Evolutionary conservation across 2,888 invertebrate species (phyloP).

Genomic region (Encarsia formosa): DNA sequence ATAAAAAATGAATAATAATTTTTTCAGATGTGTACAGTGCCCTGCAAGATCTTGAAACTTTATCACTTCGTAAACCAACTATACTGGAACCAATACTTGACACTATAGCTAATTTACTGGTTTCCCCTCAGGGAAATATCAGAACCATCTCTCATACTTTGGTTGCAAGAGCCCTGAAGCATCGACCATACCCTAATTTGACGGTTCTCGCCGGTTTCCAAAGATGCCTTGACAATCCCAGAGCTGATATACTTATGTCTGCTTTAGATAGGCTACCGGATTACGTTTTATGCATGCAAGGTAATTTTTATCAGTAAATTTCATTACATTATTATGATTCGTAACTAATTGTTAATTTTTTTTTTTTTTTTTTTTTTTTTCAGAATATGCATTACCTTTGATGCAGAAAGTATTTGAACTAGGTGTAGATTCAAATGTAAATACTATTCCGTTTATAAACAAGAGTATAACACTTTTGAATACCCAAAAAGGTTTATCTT

Average conservation of each 20-base stretch:
- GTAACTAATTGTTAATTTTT: not conserved
- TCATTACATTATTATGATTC: not conserved
- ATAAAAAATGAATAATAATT: conserved; percentile 19
- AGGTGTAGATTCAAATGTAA: conserved; percentile 74
- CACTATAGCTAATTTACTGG: conserved; percentile 61
- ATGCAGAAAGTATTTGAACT: conserved; percentile 78
- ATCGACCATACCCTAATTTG: conserved; percentile 61
- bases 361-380: conserved; percentile 34
- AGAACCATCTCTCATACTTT: conserved; percentile 69
- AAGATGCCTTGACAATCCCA: conserved; percentile 74
- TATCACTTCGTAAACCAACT: conserved; percentile 66
- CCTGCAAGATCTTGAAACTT: conserved; percentile 70
- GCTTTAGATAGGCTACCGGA: conserved; percentile 81
- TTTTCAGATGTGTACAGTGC: conserved; percentile 59
- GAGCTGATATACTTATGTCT: conserved; percentile 74
- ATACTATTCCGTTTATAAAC: conserved; percentile 70
- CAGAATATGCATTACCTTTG: conserved; percentile 76
- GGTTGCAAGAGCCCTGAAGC: conserved; percentile 67
- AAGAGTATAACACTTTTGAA: conserved; percentile 78
- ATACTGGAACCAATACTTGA: conserved; percentile 65
- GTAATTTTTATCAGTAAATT: conserved; percentile 35
- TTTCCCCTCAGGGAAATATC: conserved; percentile 59
- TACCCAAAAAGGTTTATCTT: conserved; percentile 77
- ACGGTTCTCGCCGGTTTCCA: conserved; percentile 73
- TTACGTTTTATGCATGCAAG: conserved; percentile 75